A percentile compares a stretch with the other conserved stretches of the same genome.
phyloP scores from a whole-genome alignment of 2,113 vertebrate species.

The Stictonetta naevosa region DNA sequence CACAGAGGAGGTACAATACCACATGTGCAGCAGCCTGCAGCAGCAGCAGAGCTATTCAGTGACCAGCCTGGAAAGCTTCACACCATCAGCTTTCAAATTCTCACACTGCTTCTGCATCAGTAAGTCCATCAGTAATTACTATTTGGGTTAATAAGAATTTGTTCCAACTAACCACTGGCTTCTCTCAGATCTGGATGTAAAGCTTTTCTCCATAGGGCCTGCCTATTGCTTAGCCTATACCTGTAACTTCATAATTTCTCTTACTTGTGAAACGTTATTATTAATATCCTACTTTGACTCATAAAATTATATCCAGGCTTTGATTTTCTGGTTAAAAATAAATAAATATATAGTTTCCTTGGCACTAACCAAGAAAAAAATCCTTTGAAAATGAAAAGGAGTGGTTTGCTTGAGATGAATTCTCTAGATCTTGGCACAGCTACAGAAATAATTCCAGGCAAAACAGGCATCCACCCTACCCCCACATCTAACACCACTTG shows the following conservation, averaged over 20 bases:
- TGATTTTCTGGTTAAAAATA: neutral
- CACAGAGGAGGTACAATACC: neutral
- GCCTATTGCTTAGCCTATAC: neutral
- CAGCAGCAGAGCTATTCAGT: neutral
- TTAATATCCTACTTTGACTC: neutral
- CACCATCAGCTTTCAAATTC: neutral
- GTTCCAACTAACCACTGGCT: neutral
- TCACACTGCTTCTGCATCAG: neutral
- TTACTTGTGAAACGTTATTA: neutral
- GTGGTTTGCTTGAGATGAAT: neutral
- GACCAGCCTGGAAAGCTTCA: neutral
- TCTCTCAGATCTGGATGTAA: neutral
- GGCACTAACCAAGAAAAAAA: neutral
- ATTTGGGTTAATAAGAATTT: neutral
- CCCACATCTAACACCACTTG: neutral
- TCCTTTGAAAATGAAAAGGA: neutral
- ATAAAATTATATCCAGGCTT: neutral
- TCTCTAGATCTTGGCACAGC: neutral
- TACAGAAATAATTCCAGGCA: neutral
- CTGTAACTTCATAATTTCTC: neutral
- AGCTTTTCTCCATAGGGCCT: neutral
- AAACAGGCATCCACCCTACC: neutral
- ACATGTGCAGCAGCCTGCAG: fast-evolving
- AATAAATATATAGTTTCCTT: neutral
- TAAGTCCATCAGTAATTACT: neutral